Base-by-base conservation (phyloP, 2,888 invertebrate genomes). In the Ochlodes sylvanus region DNA sequence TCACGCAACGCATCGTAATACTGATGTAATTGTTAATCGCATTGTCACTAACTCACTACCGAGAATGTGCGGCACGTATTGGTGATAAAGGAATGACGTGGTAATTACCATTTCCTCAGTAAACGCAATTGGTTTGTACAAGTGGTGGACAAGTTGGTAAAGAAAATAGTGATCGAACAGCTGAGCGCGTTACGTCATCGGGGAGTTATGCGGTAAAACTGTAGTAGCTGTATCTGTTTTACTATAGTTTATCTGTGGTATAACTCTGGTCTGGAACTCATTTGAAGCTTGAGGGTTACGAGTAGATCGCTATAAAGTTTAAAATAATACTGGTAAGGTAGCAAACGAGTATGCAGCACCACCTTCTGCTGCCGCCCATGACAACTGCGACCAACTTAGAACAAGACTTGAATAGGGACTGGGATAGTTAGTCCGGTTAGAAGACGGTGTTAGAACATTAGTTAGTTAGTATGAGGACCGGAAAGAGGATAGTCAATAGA, bases 1-100 rank as follows among this genome's bases (percentile, higher is more conserved):
- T 32, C 66, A 61, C 54, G 66, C 66, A 67, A 67, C 41, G 17
- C 3, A n/a, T 7, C 38, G 56, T 47, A 64, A 58, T 65, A 27
- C 41, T 66, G 52, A 66, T 66, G 66, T 60, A 66, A 66, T 60
- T 54, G 58, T 54, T 54, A 41, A 65, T 56, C n/a, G 50, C 41
- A 63, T 42, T 63, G 21, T 50, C 7, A 27, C 38, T 38, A 54
- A 56, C 17, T 50, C 7, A 27, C 27, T 38, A 42, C 42, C 58
- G 21, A 58, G 42, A n/a, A 58, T 21, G 4, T 27, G 12, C 5
- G 6, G 56, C 47, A 14, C 44, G 7, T 54, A 6, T 12, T 14
- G 19, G 21, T 27, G 19, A 42, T 41, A 27, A 42, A 54, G 38
- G 7, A 21, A 19, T 38, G 7, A 19, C 27, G 38, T 56, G 64